Percentiles rank a stretch among this genome's conserved stretches.
Evolutionary conservation across 64 coral and sea anemone genomes (phyloP).

Genomic region (Dendronephthya gigantea): DNA sequence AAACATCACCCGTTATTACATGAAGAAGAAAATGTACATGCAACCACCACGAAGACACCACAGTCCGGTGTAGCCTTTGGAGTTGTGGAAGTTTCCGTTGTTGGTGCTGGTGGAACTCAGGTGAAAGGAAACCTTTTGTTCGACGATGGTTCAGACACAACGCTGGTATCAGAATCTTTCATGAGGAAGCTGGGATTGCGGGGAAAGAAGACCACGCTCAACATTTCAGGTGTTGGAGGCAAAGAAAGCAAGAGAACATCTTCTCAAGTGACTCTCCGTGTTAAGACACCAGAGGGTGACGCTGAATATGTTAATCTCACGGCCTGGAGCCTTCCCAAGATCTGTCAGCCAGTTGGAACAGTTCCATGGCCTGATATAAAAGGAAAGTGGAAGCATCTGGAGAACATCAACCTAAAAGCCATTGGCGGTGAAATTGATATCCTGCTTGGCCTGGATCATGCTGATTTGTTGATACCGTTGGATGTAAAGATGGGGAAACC

Average conservation of each 20-base stretch:
- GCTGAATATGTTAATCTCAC: neutral
- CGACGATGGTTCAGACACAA: conserved; percentile 3
- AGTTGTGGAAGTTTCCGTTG: neutral
- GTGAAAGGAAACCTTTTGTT: neutral
- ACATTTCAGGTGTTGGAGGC: neutral
- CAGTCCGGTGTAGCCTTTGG: neutral
- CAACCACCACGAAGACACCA: neutral
- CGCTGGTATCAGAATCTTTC: neutral
- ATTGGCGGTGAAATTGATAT: neutral
- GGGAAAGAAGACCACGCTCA: neutral
- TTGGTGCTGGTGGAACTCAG: neutral
- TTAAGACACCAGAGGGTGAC: neutral
- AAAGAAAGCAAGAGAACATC: neutral
- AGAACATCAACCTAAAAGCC: neutral
- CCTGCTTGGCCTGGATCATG: neutral
- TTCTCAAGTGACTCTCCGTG: neutral
- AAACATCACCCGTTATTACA: neutral
- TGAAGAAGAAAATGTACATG: neutral
- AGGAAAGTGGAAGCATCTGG: neutral
- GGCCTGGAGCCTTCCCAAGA: neutral
- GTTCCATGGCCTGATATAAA: neutral
- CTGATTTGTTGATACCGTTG: neutral
- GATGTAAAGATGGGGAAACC: neutral
- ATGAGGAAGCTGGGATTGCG: neutral
- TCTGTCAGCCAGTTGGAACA: neutral